phyloP scores from a whole-genome alignment of 2,113 vertebrate species.

The Pica pica region DNA sequence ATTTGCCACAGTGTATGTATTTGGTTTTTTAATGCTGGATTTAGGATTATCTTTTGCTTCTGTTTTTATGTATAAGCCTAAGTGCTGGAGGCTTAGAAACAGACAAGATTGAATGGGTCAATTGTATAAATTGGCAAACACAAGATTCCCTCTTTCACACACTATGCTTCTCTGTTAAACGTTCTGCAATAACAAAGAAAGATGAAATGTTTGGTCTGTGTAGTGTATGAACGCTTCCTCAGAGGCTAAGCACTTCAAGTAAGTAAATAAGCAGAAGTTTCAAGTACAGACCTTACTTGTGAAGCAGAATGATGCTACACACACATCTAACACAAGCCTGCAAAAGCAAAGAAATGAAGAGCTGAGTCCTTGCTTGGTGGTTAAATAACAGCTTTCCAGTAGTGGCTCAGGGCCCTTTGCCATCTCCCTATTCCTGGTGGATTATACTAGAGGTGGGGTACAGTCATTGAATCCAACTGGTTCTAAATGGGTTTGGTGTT shows the following conservation, averaged over 20 bases:
- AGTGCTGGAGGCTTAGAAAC: neutral
- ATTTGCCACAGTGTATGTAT: neutral
- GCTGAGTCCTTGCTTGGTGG: neutral
- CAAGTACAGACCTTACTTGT: neutral
- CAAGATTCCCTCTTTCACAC: neutral
- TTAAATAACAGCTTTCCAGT: neutral
- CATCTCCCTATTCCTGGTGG: neutral
- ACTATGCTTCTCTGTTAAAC: neutral
- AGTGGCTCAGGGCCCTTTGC: neutral
- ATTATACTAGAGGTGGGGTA: neutral
- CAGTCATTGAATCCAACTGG: neutral
- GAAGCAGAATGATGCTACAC: neutral
- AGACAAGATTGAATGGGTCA: slow-evolving; percentile 26
- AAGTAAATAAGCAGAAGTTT: slow-evolving; percentile 2
- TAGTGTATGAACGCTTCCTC: neutral
- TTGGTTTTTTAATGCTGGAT: neutral
- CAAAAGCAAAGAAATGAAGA: neutral
- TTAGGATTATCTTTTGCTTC: neutral
- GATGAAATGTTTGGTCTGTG: neutral
- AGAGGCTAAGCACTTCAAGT: neutral
- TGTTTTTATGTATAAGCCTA: neutral
- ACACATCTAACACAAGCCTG: neutral
- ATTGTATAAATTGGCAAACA: neutral
- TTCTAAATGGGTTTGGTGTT: neutral
- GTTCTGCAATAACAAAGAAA: slow-evolving; percentile 17